These are phyloP conservation scores for Odontocolon sp. DNA, from an alignment of 2,888 invertebrate species.

Conservation along the genomic window DNA sequence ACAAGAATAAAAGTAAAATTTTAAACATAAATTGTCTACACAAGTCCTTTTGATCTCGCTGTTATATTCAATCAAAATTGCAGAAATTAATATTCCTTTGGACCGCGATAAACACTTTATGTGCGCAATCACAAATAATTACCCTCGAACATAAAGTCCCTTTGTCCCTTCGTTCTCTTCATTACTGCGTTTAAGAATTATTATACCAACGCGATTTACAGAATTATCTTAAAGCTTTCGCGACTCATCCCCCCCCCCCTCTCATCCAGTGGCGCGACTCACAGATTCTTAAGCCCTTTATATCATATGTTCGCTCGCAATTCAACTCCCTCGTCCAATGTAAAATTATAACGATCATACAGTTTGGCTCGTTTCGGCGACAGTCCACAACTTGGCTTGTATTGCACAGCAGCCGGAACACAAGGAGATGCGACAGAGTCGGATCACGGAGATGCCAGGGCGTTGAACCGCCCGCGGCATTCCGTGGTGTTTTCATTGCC, in stretches of 20 bases:
- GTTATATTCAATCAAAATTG: not conserved
- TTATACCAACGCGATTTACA: constrained; percentile 34
- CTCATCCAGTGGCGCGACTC: not conserved
- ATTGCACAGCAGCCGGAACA: constrained; percentile 48
- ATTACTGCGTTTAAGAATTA: constrained; percentile 31
- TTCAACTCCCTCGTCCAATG: not conserved
- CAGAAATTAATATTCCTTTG: constrained; percentile 32
- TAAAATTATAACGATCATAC: not conserved
- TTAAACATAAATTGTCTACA: not conserved
- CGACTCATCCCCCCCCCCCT: not conserved
- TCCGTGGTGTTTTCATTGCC: constrained; percentile 63
- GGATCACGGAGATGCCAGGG: constrained; percentile 64
- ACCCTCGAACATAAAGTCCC: constrained; percentile 44
- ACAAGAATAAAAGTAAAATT: not conserved
- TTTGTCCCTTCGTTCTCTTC: constrained; percentile 49
- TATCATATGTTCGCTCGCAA: not conserved
- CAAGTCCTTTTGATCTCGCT: not conserved
- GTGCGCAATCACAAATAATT: not conserved
- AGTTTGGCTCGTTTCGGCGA: constrained; percentile 5
- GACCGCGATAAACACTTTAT: not conserved
- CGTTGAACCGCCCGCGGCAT: constrained; percentile 74
- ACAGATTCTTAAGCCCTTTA: not conserved
- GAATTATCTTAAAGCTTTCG: constrained; percentile 21
- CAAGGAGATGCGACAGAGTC: constrained; percentile 58
- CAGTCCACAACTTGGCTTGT: constrained; percentile 24